A percentile compares a stretch with the other conserved stretches of the same genome.
These are phyloP conservation scores for Turritopsis rubra DNA, from an alignment of 30 jellyfish, hydroid and myxozoan species.

Conservation along the genomic window DNA sequence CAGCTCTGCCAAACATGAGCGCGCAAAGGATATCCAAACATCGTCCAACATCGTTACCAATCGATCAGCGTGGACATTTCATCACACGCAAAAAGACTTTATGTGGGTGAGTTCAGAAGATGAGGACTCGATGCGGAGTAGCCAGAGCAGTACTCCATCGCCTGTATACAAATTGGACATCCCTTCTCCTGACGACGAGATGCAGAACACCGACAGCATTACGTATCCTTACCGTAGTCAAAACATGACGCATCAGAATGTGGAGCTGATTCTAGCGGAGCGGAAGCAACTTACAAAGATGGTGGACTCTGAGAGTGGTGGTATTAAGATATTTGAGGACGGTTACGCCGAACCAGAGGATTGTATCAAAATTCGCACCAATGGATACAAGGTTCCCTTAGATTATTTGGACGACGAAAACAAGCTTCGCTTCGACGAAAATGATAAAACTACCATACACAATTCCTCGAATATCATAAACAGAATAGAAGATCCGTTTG, in stretches of 20 bases:
- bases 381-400: not conserved
- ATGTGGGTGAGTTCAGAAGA: not conserved
- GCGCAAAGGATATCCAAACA: not conserved
- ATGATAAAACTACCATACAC: not conserved
- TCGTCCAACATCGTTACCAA: not conserved
- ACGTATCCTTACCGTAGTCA: slow-evolving; percentile 3
- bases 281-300: not conserved
- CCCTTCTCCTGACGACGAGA: slow-evolving; percentile 14
- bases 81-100: not conserved
- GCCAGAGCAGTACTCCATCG: not conserved
- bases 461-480: not conserved
- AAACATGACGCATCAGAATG: slow-evolving; percentile 6
- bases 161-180: not conserved
- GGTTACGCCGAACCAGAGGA: slow-evolving; percentile 11
- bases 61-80: not conserved
- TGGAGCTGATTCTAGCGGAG: slow-evolving; percentile 13
- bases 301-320: not conserved
- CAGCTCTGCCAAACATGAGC: not conserved
- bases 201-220: not conserved
- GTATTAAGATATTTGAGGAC: not conserved
- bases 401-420: not conserved
- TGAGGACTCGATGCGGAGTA: not conserved
- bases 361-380: not conserved
- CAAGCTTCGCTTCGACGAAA: not conserved
- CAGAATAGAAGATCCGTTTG: not conserved